These are phyloP conservation scores for Atrichornis clamosus DNA, from an alignment of 2,113 vertebrate species.

Conservation along the genomic window DNA sequence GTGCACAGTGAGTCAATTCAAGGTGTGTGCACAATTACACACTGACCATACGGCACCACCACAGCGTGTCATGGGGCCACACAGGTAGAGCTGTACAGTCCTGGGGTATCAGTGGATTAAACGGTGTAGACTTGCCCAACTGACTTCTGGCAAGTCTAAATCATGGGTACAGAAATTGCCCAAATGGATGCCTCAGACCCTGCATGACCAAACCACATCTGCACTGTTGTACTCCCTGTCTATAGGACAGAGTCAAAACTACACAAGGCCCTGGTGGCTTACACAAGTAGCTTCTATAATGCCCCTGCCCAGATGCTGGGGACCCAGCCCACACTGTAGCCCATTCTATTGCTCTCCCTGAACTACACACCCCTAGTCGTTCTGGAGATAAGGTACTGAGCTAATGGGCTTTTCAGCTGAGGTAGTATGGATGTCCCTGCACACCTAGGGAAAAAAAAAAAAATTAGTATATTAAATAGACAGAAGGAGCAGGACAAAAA, in stretches of 20 bases:
- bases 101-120: not conserved
- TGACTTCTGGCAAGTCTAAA: not conserved
- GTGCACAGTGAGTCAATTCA: not conserved
- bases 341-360: not conserved
- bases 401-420: not conserved
- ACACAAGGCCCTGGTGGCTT: not conserved
- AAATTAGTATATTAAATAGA: not conserved
- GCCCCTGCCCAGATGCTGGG: not conserved
- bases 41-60: not conserved
- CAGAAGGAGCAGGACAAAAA: not conserved
- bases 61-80: not conserved
- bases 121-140: not conserved
- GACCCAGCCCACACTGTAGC: not conserved
- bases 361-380: not conserved
- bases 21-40: fast-evolving
- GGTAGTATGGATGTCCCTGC: not conserved
- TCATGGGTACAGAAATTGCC: not conserved
- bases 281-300: not conserved
- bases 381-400: not conserved
- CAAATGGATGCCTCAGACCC: not conserved
- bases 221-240: not conserved
- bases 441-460: not conserved
- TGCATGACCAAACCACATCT: not conserved
- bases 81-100: not conserved
- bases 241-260: not conserved